These are phyloP conservation scores for Tychaedon coryphoeus DNA, from an alignment of 2,113 vertebrate species.

Conservation along the genomic window DNA sequence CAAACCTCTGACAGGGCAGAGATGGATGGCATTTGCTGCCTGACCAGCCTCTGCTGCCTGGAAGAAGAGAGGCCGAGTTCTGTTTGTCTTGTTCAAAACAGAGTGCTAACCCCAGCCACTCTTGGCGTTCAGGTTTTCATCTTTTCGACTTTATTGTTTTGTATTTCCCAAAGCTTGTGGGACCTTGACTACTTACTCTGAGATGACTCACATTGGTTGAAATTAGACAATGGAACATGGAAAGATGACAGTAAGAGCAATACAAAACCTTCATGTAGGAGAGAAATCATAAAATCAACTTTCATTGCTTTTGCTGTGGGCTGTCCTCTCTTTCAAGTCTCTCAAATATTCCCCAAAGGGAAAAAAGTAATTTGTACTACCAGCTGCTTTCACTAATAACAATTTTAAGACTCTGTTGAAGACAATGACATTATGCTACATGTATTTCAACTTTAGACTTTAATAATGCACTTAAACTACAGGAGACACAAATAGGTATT, in stretches of 20 bases:
- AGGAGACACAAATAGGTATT: not conserved
- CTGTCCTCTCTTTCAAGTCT: conserved; percentile 65
- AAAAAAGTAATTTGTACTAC: not conserved
- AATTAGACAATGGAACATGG: not conserved
- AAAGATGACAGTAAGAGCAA: not conserved
- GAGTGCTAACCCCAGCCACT: not conserved
- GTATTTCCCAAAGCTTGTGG: not conserved
- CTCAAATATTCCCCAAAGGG: conserved; percentile 71
- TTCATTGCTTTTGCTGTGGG: conserved; percentile 58
- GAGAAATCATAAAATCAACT: conserved; percentile 22
- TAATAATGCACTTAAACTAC: not conserved
- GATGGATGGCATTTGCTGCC: not conserved
- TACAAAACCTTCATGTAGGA: not conserved
- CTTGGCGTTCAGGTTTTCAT: not conserved
- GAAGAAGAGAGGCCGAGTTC: not conserved
- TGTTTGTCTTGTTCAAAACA: not conserved
- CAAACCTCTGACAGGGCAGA: accelerated
- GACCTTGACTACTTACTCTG: not conserved
- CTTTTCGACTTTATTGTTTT: not conserved
- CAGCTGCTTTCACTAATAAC: not conserved
- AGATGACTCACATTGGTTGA: not conserved
- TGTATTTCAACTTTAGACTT: not conserved
- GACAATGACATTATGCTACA: not conserved
- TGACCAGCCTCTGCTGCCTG: not conserved
- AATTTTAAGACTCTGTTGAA: not conserved